These are phyloP conservation scores for Mythimna lalbum DNA, from an alignment of 2,888 invertebrate genomes.

Conservation along the genomic window DNA sequence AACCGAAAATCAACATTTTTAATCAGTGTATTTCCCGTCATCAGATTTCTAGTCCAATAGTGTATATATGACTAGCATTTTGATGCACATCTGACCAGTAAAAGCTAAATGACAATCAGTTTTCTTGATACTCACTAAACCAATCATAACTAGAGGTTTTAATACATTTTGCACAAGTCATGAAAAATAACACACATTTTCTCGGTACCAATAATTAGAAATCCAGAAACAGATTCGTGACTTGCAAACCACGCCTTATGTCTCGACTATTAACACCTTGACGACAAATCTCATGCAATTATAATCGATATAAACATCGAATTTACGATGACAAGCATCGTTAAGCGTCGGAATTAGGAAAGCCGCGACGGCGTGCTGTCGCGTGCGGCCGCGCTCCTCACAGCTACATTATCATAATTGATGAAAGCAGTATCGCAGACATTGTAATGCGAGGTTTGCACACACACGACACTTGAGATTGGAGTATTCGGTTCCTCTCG, in stretches of 20 bases:
- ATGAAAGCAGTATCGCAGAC: conserved; percentile 82
- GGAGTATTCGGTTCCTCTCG: neutral
- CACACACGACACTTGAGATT: conserved; percentile 35
- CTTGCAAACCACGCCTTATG: conserved; percentile 37
- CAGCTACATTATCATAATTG: conserved; percentile 86
- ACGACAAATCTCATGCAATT: conserved; percentile 59
- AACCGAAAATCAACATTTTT: neutral
- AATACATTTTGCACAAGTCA: conserved; percentile 24
- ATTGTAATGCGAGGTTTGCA: conserved; percentile 64
- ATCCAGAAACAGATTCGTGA: conserved; percentile 40
- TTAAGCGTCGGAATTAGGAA: conserved; percentile 81
- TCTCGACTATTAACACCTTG: conserved; percentile 46
- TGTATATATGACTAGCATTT: conserved; percentile 1
- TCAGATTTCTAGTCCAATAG: neutral
- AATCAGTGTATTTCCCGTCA: neutral
- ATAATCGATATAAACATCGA: conserved; percentile 58
- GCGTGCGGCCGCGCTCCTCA: conserved; percentile 71
- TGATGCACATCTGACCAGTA: neutral
- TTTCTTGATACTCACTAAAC: conserved; percentile 15
- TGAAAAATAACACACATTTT: conserved; percentile 15
- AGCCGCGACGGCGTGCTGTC: conserved; percentile 69
- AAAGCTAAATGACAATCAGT: conserved; percentile 2
- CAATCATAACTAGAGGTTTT: conserved; percentile 9
- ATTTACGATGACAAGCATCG: conserved; percentile 73
- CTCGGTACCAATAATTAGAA: conserved; percentile 43